These are phyloP conservation scores for Orchesella flavescens DNA, from an alignment of 2,888 invertebrate genomes.

Conservation along the genomic window DNA sequence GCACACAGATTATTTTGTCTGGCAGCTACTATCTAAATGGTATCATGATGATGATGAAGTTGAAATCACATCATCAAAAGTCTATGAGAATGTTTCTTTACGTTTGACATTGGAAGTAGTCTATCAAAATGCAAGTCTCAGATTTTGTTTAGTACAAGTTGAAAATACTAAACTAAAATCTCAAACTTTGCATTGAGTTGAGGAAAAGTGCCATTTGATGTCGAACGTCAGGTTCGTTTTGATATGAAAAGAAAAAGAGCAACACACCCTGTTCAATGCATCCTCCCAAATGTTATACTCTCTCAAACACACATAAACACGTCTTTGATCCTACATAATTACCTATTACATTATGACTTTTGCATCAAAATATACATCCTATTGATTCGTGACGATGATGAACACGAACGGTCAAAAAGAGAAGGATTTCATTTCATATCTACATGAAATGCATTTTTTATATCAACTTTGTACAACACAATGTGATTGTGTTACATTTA, in stretches of 20 bases:
- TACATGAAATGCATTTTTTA: too few species aligned
- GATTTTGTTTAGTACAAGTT: slow-evolving; percentile 16
- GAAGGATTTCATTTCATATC: too few species aligned
- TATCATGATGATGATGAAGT: too few species aligned
- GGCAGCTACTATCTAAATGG: not conserved
- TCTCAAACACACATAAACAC: slow-evolving; percentile 6
- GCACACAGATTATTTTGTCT: not conserved
- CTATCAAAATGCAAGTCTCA: slow-evolving; percentile 38
- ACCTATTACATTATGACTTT: slow-evolving; percentile 27
- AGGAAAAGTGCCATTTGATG: slow-evolving; percentile 65
- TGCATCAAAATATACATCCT: slow-evolving; percentile 15
- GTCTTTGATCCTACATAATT: slow-evolving; percentile 4
- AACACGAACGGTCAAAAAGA: not conserved
- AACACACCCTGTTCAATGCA: slow-evolving; percentile 52
- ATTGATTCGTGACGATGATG: not conserved
- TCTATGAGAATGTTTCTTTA: too few species aligned
- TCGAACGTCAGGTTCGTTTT: slow-evolving; percentile 55
- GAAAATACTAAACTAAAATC: slow-evolving; percentile 15
- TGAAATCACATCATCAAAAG: too few species aligned
- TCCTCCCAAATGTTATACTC: slow-evolving; percentile 27
- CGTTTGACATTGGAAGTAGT: too few species aligned
- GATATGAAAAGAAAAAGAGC: slow-evolving; percentile 46
- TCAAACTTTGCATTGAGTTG: slow-evolving; percentile 30
- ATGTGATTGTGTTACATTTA: not conserved
- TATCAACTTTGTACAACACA: not conserved